These are phyloP conservation scores for Euzetes globulus DNA, from an alignment of 2,888 invertebrate genomes.

Conservation along the genomic window DNA sequence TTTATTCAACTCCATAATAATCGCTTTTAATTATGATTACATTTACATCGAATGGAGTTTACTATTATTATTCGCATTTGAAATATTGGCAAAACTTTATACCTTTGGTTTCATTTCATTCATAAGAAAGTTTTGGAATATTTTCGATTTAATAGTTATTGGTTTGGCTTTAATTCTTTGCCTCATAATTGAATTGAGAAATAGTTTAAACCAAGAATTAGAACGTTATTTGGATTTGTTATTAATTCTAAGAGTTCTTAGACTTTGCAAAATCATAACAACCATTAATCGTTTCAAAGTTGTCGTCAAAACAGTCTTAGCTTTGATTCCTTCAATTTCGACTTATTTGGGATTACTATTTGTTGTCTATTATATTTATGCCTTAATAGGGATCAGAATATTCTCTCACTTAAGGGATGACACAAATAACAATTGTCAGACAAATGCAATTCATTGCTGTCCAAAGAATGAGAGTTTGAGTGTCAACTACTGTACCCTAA, in stretches of 20 bases:
- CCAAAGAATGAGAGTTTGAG: constrained; percentile 41
- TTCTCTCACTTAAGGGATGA: constrained; percentile 45
- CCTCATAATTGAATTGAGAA: constrained; percentile 16
- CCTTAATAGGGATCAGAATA: constrained; percentile 51
- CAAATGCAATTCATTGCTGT: not conserved
- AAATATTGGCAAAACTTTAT: constrained; percentile 50
- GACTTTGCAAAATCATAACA: constrained; percentile 49
- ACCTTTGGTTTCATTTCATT: constrained; percentile 48
- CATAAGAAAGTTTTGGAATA: constrained; percentile 49
- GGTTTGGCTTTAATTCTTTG: constrained; percentile 45
- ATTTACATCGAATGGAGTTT: constrained; percentile 48
- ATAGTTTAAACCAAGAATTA: not conserved
- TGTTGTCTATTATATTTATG: constrained; percentile 51
- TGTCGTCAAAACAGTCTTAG: constrained; percentile 49
- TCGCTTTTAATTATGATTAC: constrained; percentile 45
- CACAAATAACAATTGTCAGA: constrained; percentile 27
- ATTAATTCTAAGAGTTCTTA: constrained; percentile 50
- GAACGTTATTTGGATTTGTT: constrained; percentile 47
- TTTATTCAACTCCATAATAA: constrained; percentile 49
- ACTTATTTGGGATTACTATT: constrained; percentile 50
- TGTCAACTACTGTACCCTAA: constrained; percentile 49
- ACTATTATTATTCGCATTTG: constrained; percentile 48
- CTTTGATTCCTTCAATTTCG: constrained; percentile 50
- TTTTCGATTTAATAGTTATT: constrained; percentile 51
- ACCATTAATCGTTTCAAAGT: constrained; percentile 50